A percentile compares a stretch with the other conserved stretches of the same genome.
These are phyloP conservation scores for Heterocephalus glaber DNA, from an alignment of 2,113 vertebrate genomes.

Conservation along the genomic window DNA sequence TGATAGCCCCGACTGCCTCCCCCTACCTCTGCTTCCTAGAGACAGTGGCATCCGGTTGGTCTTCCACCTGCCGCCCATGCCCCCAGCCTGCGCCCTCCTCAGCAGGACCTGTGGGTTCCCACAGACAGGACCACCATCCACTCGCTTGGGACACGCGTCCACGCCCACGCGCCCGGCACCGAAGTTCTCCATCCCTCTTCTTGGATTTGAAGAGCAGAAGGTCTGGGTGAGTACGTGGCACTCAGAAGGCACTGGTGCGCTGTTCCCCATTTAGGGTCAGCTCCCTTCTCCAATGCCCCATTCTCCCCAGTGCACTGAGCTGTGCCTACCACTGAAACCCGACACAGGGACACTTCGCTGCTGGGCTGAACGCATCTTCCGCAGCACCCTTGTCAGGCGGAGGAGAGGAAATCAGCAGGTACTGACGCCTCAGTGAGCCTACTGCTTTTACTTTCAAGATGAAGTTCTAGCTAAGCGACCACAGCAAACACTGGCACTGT, in stretches of 20 bases:
- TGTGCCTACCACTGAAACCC: constrained; percentile 19
- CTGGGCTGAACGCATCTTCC: constrained; percentile 18
- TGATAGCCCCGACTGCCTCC: not conserved
- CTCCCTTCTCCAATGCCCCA: not conserved
- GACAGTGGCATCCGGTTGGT: not conserved
- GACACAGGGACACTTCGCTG: constrained; percentile 52
- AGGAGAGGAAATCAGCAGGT: fast-evolving
- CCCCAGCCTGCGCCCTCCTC: not conserved
- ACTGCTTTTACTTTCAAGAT: not conserved
- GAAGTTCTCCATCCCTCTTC: not conserved
- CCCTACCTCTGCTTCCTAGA: not conserved
- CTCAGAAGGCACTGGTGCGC: not conserved
- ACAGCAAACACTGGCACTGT: not conserved
- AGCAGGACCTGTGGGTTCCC: not conserved
- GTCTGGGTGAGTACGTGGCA: not conserved
- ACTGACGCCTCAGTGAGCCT: not conserved
- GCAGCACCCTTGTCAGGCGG: not conserved
- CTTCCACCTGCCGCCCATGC: not conserved
- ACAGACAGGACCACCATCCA: not conserved
- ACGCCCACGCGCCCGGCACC: not conserved
- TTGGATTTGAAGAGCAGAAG: not conserved
- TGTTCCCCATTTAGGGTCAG: not conserved
- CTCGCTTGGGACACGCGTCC: not conserved
- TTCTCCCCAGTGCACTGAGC: not conserved
- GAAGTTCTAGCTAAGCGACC: not conserved